phyloP scores from a whole-genome alignment of 2,888 invertebrate species.

The Cynaeus angustus region DNA sequence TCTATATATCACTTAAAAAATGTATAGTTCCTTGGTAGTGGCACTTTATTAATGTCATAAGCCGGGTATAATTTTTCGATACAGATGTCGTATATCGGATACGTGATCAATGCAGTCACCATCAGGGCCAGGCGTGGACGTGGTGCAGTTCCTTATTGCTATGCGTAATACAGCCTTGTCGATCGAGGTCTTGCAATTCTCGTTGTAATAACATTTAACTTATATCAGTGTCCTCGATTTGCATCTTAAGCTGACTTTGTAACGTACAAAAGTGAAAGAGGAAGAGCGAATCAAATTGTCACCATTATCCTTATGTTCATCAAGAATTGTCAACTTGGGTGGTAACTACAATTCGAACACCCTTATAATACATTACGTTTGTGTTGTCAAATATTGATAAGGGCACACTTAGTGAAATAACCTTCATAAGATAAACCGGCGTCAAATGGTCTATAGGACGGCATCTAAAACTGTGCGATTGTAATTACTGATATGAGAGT shows the following conservation, averaged over 20 bases:
- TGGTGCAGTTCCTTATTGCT: constrained; percentile 67
- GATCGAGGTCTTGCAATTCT: constrained; percentile 64
- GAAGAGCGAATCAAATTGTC: constrained; percentile 8
- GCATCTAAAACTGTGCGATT: constrained; percentile 7
- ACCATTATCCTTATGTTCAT: not conserved
- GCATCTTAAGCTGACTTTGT: constrained; percentile 41
- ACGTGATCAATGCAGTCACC: constrained; percentile 56
- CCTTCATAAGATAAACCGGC: constrained; percentile 36
- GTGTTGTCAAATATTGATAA: constrained; percentile 43
- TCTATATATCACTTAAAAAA: too few relatives aligned
- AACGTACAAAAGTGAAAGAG: constrained; percentile 17
- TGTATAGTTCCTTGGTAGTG: constrained; percentile 3
- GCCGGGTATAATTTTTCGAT: constrained; percentile 39
- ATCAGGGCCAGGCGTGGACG: constrained; percentile 64
- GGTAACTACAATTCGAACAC: not conserved
- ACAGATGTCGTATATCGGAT: constrained; percentile 44
- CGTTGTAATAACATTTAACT: constrained; percentile 58
- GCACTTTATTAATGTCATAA: constrained; percentile 25
- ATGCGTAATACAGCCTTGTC: constrained; percentile 68
- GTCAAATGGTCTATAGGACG: constrained; percentile 37
- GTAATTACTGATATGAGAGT: constrained; percentile 12
- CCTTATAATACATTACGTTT: not conserved
- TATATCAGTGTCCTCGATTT: constrained; percentile 50
- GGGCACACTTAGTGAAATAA: constrained; percentile 60
- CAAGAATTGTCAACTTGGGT: constrained; percentile 7